Percentiles rank a stretch among this genome's conserved stretches.
phyloP scores from a whole-genome alignment of 2,888 invertebrate species.

The Catonia carolina region DNA sequence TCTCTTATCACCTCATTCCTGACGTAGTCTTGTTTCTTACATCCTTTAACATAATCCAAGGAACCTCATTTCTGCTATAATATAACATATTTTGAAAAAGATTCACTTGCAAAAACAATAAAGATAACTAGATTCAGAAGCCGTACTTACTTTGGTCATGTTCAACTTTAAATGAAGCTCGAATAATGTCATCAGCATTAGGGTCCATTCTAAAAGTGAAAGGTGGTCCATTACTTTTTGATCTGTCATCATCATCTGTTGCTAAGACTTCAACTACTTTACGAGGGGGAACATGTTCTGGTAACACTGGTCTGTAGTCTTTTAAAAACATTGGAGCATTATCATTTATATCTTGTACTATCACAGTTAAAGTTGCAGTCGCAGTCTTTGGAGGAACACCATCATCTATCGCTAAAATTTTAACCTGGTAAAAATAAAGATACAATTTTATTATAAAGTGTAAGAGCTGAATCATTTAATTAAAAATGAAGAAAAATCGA shows the following conservation, averaged over 20 bases:
- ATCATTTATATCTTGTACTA: conserved; percentile 92
- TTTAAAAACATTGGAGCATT: conserved; percentile 90
- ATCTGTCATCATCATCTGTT: conserved; percentile 88
- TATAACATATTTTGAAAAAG: no score
- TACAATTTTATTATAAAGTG: background rate
- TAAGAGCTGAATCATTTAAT: background rate
- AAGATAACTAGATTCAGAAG: background rate
- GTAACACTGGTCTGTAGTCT: conserved; percentile 86
- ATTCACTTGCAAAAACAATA: background rate
- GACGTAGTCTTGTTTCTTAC: no score
- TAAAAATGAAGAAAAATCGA: no score
- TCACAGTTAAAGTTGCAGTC: conserved; percentile 87
- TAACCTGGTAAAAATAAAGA: conserved; percentile 50
- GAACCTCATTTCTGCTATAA: no score
- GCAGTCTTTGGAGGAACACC: conserved; percentile 90
- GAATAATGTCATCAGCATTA: conserved; percentile 86
- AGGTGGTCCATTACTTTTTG: conserved; percentile 94
- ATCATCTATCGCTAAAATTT: conserved; percentile 91
- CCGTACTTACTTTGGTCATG: conserved; percentile 79
- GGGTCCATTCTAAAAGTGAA: conserved; percentile 91
- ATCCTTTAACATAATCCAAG: no score
- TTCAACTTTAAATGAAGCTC: conserved; percentile 91
- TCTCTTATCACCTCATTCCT: no score
- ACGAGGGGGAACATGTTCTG: conserved; percentile 85
- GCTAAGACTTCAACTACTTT: conserved; percentile 90